Evolutionary conservation across 2,797 vertebrate genomes (phyloP).

Genomic region (Gymnopithys bicolor): DNA sequence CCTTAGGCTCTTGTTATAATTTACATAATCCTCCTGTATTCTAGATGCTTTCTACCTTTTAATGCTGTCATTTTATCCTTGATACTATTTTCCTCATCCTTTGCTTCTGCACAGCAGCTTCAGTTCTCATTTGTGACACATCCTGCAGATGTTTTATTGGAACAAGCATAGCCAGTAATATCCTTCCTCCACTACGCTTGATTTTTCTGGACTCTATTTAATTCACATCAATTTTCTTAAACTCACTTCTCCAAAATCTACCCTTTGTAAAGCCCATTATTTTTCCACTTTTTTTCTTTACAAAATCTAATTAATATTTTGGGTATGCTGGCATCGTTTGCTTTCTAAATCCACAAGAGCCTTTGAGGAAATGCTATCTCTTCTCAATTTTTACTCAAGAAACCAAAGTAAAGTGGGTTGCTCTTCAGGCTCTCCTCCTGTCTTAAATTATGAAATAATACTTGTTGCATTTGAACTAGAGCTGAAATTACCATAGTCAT

Average conservation of each 20-base stretch:
- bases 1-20: constrained; percentile 54
- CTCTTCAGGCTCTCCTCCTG: not conserved
- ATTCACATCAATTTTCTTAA: constrained; percentile 23
- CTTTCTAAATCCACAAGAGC: not conserved
- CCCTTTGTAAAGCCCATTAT: not conserved
- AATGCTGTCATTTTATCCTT: not conserved
- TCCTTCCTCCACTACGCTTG: constrained; percentile 19
- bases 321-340: not conserved
- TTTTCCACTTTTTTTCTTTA: not conserved
- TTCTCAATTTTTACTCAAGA: constrained; percentile 28
- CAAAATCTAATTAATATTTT: not conserved
- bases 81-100: constrained; percentile 34
- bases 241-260: not conserved
- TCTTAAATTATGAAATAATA: constrained; percentile 1
- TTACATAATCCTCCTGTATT: constrained; percentile 62
- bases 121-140: constrained; percentile 31
- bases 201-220: constrained; percentile 50
- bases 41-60: constrained; percentile 50
- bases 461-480: not conserved
- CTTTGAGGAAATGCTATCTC: not conserved
- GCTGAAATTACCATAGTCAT: not conserved
- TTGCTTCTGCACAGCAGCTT: not conserved
- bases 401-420: not conserved
- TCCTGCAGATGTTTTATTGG: constrained; percentile 36
- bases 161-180: constrained; percentile 34